Evolutionary conservation across 2,797 vertebrate genomes (phyloP).

Genomic region (Microtus obscurus): DNA sequence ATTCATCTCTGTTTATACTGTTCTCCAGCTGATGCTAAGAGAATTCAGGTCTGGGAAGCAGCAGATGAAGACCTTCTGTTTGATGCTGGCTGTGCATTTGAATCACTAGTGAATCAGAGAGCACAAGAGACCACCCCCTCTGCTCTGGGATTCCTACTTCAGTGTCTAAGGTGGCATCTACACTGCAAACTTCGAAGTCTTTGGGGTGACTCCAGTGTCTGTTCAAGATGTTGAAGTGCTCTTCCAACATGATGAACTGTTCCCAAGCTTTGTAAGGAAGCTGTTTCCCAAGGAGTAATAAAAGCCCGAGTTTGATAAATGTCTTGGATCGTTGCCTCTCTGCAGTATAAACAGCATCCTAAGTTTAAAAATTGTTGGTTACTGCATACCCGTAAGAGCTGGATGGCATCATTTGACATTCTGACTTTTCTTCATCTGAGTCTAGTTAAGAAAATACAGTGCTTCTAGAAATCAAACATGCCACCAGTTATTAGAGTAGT

Average conservation of each 20-base stretch:
- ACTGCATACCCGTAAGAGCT: background rate
- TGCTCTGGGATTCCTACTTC: background rate
- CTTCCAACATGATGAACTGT: background rate
- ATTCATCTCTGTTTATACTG: background rate
- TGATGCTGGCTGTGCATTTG: background rate
- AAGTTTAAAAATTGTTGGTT: conserved; percentile 50
- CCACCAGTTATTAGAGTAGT: background rate
- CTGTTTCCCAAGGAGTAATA: background rate
- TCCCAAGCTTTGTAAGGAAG: background rate
- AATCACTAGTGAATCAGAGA: conserved; percentile 4
- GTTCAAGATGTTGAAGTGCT: background rate
- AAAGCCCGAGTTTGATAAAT: background rate
- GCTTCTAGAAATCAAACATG: background rate
- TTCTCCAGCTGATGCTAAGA: background rate
- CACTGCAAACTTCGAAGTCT: conserved; percentile 1
- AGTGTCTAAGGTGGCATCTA: background rate
- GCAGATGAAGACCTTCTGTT: background rate
- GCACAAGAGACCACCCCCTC: background rate
- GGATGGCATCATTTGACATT: background rate
- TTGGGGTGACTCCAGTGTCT: background rate
- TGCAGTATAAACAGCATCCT: background rate
- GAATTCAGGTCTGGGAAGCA: background rate
- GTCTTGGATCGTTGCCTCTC: background rate
- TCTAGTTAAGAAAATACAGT: background rate
- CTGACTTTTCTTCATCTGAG: conserved; percentile 49